Conservation (phyloP, 2,888 invertebrate species). For the Amiota minor region DNA sequence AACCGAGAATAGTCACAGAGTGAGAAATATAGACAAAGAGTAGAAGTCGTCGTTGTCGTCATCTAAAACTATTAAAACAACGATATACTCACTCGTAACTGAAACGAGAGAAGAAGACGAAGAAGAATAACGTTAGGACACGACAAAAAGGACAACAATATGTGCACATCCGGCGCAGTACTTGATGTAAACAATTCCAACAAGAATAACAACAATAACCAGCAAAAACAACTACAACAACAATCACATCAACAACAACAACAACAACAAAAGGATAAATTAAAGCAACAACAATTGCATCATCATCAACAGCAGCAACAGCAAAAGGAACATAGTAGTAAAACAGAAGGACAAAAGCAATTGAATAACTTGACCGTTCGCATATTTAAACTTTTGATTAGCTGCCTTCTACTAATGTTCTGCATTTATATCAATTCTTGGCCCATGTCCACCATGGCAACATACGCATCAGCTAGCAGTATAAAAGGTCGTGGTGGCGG, state of each 20-base stretch:
- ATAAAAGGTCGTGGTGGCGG: constrained; percentile 59
- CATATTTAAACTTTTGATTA: constrained; percentile 69
- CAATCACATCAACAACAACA: constrained; percentile 38
- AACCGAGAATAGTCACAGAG: neutral
- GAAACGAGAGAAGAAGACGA: constrained; percentile 57
- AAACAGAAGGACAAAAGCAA: constrained; percentile 36
- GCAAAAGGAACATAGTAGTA: constrained; percentile 5
- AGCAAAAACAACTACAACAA: constrained; percentile 46
- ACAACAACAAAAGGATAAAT: no score
- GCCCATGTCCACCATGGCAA: constrained; percentile 51
- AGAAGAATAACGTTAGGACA: constrained; percentile 44
- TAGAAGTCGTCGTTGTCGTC: constrained; percentile 15
- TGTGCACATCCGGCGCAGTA: constrained; percentile 27
- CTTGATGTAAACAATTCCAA: constrained; percentile 35
- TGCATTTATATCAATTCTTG: constrained; percentile 62
- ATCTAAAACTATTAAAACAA: constrained; percentile 25
- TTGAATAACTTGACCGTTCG: constrained; percentile 57
- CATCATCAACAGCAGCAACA: constrained; percentile 17
- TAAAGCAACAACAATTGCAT: constrained; percentile 39
- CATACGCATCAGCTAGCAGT: constrained; percentile 53
- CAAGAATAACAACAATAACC: constrained; percentile 37
- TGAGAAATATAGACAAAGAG: constrained; percentile 2
- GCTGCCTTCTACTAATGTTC: constrained; percentile 56
- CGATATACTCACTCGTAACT: constrained; percentile 43
- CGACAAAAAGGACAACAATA: constrained; percentile 55